Percentiles rank a stretch among this genome's conserved stretches.
These are phyloP conservation scores for Xyliphius kryptos DNA, from an alignment of 2,113 vertebrate species.

Conservation along the genomic window DNA sequence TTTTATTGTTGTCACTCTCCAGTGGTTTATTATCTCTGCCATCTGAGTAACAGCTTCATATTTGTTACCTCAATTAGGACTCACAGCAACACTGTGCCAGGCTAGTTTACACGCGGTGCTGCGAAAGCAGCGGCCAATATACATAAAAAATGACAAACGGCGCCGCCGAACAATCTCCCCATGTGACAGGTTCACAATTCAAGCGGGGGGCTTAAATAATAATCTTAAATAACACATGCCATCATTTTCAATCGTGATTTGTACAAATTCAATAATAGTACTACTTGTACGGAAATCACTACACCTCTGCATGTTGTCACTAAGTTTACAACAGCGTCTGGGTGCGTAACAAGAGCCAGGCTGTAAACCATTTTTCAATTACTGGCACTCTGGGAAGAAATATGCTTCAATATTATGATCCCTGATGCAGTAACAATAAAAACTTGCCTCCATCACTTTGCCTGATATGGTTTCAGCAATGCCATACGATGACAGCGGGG, in stretches of 20 bases:
- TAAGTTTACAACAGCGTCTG: no score
- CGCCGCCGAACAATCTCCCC: not conserved
- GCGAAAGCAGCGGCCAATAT: not conserved
- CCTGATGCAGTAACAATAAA: no score
- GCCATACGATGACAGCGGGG: no score
- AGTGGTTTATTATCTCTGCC: not conserved
- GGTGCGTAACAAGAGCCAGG: not conserved
- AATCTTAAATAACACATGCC: not conserved
- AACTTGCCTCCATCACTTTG: no score
- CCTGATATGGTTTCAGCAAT: no score
- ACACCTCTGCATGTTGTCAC: not conserved
- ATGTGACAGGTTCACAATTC: not conserved
- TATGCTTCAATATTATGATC: not conserved
- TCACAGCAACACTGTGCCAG: not conserved
- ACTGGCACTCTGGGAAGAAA: not conserved
- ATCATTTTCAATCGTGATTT: not conserved
- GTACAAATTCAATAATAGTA: no score
- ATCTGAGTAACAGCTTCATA: not conserved
- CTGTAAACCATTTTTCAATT: not conserved
- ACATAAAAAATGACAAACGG: not conserved
- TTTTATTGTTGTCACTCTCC: not conserved
- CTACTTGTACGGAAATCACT: no score
- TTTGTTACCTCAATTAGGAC: not conserved
- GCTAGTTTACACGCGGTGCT: not conserved
- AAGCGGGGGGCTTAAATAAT: not conserved